phyloP scores from a whole-genome alignment of 2,888 invertebrate species.

The Orthonevra nobilis region DNA sequence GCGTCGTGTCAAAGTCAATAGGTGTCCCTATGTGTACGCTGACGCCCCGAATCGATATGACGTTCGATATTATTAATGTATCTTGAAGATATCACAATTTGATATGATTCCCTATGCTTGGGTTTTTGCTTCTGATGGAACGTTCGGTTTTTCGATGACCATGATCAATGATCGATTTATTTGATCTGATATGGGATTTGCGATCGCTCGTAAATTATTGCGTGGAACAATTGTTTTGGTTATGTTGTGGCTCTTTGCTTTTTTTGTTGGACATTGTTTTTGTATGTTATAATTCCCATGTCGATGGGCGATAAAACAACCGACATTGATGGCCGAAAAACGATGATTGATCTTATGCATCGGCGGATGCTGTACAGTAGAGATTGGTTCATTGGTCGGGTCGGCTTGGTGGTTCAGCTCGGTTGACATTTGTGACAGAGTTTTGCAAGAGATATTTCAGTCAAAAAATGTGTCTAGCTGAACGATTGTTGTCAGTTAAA shows the following conservation, averaged over 20 bases:
- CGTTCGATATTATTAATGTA: conserved; percentile 64
- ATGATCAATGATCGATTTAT: conserved; percentile 70
- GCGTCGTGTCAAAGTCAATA: conserved; percentile 62
- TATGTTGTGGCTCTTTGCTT: conserved; percentile 6
- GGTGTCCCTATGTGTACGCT: conserved; percentile 40
- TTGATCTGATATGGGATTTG: conserved; percentile 69
- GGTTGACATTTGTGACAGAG: conserved; percentile 41
- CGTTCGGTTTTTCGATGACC: conserved; percentile 36
- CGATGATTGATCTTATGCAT: conserved; percentile 65
- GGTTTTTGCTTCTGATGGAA: conserved; percentile 21
- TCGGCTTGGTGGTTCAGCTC: conserved; percentile 16
- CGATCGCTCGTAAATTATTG: conserved; percentile 70
- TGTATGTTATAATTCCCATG: conserved; percentile 63
- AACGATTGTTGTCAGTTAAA: conserved; percentile 65
- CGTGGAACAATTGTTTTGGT: conserved; percentile 66
- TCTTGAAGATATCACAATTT: conserved; percentile 62
- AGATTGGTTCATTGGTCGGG: background rate
- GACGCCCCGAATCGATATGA: conserved; percentile 51
- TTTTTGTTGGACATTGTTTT: conserved; percentile 16
- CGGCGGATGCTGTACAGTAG: conserved; percentile 2
- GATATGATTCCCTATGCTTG: conserved; percentile 33
- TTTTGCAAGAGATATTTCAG: conserved; percentile 19
- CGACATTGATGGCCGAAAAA: conserved; percentile 61
- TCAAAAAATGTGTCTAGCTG: conserved; percentile 44
- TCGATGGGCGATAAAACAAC: conserved; percentile 42